Conservation (phyloP, 1,140 invertebrate species). For the Hesperophylax magnus region DNA sequence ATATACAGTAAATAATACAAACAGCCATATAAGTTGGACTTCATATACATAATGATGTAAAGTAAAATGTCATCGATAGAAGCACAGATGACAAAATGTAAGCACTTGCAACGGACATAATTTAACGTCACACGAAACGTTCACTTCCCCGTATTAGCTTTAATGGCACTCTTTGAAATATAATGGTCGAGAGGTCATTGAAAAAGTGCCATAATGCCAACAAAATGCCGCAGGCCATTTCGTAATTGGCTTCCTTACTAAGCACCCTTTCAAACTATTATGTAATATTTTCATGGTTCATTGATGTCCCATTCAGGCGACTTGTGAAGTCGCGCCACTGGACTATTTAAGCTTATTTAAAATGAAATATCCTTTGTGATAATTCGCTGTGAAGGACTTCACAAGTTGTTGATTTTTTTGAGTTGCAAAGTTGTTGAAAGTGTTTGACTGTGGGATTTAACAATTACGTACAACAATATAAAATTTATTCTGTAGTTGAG, state of each 20-base stretch:
- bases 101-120: neutral
- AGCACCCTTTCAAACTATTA: conserved; percentile 45
- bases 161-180: neutral
- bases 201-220: conserved; percentile 9
- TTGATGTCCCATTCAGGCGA: conserved; percentile 47
- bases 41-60: too few species aligned
- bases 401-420: conserved; percentile 10
- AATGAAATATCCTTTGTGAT: conserved; percentile 6
- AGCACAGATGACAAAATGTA: too few species aligned
- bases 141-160: neutral
- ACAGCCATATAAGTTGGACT: too few species aligned
- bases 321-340: neutral
- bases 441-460: neutral
- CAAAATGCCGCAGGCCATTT: conserved; percentile 47
- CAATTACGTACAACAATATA: too few species aligned
- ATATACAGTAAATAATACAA: too few species aligned
- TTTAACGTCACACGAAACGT: neutral
- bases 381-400: too few species aligned
- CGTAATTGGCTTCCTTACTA: conserved; percentile 49
- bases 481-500: too few species aligned
- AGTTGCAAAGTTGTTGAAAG: neutral
- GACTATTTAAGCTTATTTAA: conserved; percentile 12
- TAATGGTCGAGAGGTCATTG: conserved; percentile 6
- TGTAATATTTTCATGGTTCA: conserved; percentile 54
- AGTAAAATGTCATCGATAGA: too few species aligned